Percentiles rank a stretch among this genome's conserved stretches.
These are phyloP conservation scores for Harlomillsia oculata DNA, from an alignment of 1,140 invertebrate genomes.

Conservation along the genomic window DNA sequence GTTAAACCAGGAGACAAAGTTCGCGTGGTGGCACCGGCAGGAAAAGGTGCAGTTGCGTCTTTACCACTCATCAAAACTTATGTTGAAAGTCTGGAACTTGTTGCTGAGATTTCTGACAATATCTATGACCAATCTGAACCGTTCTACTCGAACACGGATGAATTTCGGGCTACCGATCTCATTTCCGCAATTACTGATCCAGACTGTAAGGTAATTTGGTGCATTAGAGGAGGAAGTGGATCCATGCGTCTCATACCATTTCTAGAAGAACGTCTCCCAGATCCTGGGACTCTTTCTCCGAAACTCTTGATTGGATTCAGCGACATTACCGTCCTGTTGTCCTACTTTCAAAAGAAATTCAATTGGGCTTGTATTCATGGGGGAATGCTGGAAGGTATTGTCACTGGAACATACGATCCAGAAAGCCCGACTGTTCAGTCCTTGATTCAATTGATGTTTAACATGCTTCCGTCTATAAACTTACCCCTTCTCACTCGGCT, in stretches of 20 bases:
- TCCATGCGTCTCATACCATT: constrained; percentile 12
- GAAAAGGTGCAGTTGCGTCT: neutral
- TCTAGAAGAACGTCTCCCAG: constrained; percentile 11
- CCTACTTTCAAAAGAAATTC: constrained; percentile 12
- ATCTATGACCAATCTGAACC: constrained; percentile 15
- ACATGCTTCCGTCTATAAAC: neutral
- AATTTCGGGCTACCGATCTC: constrained; percentile 18
- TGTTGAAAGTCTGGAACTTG: constrained; percentile 2
- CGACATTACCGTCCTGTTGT: constrained; percentile 21
- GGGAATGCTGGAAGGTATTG: constrained; percentile 16
- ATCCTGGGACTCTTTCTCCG: neutral
- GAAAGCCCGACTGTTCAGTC: neutral
- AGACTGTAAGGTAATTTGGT: constrained; percentile 16
- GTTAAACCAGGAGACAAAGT: constrained; percentile 13
- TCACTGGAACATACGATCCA: constrained; percentile 8
- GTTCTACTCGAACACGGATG: constrained; percentile 22
- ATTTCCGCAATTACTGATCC: constrained; percentile 11
- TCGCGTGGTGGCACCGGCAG: constrained; percentile 6
- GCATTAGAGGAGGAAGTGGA: constrained; percentile 21
- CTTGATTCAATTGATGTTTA: neutral
- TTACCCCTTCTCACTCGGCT: neutral
- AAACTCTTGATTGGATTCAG: constrained; percentile 22
- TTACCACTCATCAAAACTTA: constrained; percentile 3
- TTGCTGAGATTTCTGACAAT: constrained; percentile 6
- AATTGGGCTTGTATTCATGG: constrained; percentile 18